A percentile compares a stretch with the other conserved stretches of the same genome.
These are phyloP conservation scores for Rhimphoctona megacephalus DNA, from an alignment of 2,888 invertebrate genomes.

Conservation along the genomic window DNA sequence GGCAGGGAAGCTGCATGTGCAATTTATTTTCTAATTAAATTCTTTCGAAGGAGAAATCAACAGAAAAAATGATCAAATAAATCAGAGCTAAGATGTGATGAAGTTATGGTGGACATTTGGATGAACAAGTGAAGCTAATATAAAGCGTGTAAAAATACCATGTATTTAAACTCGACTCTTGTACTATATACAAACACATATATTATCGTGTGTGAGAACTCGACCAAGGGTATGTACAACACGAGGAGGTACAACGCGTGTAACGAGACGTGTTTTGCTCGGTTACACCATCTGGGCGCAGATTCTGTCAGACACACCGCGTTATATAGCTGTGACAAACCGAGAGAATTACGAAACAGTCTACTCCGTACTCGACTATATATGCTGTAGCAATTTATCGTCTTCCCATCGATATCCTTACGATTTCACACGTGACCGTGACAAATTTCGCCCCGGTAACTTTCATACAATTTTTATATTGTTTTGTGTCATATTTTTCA, in stretches of 20 bases:
- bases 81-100: background rate
- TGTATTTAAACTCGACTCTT: background rate
- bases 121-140: too few species aligned
- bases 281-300: constrained; percentile 47
- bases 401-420: constrained; percentile 12
- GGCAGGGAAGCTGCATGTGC: too few species aligned
- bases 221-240: constrained; percentile 35
- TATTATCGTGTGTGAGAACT: constrained; percentile 9
- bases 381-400: background rate
- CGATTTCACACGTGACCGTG: background rate
- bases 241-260: constrained; percentile 47
- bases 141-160: too few species aligned
- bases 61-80: background rate
- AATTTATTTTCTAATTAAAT: too few species aligned
- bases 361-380: background rate
- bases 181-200: constrained; percentile 10
- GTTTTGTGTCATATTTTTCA: background rate
- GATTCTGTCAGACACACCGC: constrained; percentile 50
- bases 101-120: background rate
- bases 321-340: constrained; percentile 35
- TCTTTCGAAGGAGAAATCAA: too few species aligned
- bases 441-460: background rate
- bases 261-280: constrained; percentile 55
- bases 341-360: constrained; percentile 57
- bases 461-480: background rate